Evolutionary conservation across 2,113 vertebrate species (phyloP), one percentile per base, ranked within the genome.

Genomic region (Siniperca knerii): DNA sequence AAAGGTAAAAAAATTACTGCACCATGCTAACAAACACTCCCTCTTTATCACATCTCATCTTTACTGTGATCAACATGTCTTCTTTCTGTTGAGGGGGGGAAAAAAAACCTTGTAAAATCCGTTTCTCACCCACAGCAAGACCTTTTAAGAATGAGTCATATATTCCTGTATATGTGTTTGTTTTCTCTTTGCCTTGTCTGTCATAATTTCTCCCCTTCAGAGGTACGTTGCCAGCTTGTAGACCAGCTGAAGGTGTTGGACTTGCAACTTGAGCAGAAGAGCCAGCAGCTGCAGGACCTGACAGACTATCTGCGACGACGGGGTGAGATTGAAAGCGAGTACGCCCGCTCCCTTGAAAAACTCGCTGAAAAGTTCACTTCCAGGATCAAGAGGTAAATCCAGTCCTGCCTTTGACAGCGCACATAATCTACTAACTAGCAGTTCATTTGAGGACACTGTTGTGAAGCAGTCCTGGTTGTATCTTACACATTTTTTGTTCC

Each of bases 201-300:
- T 65, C 8, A 7, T 25, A 25, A 0, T 50, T 1, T 33, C 46
- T 1, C 21, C 10, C 15, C 37, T 37, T 57, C 82, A 98, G 97
- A 96, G 88, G 95, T 98, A 66, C 97, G 97, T 16, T 91, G 79
- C 71, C 97, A 98, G 92, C 95, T 98, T 81, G 84, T 94, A 0
- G 97, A 98, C 77, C 97, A 98, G 80, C 90, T 97, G 61, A 97
- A 96, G 83, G 96, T 96, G 71, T 90, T 97, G 77, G 97, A 98
- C 70, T 57, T 95, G 66, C 97, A 97, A 85, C 94, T 97, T 0
- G 97, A 98, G 92, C 93, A 96, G 84, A 97, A 97, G 67, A 93
- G 92, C 64, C 97, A 97, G 83, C 93, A 97, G 84, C 94, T 98
- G 62, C 97, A 97, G 90, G 97, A 98, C 65, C 90, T 98, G 91